Conservation (phyloP, 92 coral and sea anemone species). For the Anthopleura xanthogrammica region DNA sequence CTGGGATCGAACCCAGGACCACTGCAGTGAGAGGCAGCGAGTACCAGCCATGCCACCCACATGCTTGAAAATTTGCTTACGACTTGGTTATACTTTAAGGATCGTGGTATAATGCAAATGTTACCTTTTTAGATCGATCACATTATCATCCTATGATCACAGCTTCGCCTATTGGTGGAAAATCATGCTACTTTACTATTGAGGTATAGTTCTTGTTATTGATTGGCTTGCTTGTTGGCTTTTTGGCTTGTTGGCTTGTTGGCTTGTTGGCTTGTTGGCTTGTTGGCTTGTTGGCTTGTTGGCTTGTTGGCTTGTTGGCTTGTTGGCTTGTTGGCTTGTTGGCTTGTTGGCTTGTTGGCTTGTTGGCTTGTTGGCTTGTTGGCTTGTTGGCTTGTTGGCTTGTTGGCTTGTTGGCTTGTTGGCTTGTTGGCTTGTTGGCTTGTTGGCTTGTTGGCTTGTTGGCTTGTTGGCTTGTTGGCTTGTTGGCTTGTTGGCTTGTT, state of each 20-base stretch:
- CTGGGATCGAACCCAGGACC: too few relatives aligned
- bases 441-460: too few relatives aligned
- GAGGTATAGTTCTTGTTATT: constrained; percentile 44
- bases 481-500: not conserved
- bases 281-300: too few relatives aligned
- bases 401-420: not conserved
- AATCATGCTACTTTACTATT: constrained; percentile 76
- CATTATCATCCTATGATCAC: constrained; percentile 68
- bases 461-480: not conserved
- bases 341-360: too few relatives aligned
- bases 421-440: too few relatives aligned
- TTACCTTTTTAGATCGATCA: constrained; percentile 18
- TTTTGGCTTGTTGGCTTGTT: not conserved
- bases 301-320: not conserved
- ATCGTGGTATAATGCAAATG: too few relatives aligned
- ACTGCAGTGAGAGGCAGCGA: too few relatives aligned
- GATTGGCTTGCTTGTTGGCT: not conserved
- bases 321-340: too few relatives aligned
- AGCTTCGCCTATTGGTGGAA: constrained; percentile 70
- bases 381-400: not conserved
- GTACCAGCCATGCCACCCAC: too few relatives aligned
- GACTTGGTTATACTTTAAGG: too few relatives aligned
- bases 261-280: not conserved
- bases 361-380: too few relatives aligned
- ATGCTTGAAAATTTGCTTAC: too few relatives aligned